Conservation (phyloP, 2,113 vertebrate genomes). For the Arothron firmamentum region DNA sequence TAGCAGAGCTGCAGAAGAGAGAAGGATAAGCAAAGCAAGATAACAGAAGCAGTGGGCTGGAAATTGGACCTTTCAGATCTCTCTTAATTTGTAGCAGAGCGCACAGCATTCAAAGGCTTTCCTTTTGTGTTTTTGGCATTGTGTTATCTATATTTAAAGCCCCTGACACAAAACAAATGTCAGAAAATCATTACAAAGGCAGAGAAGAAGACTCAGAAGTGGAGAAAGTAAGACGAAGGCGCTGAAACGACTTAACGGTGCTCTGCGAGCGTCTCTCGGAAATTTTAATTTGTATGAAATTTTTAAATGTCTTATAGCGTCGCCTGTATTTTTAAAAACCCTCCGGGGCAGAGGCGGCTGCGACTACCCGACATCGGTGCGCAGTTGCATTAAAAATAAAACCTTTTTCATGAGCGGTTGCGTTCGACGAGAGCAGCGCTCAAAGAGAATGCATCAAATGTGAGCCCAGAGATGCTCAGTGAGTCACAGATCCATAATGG, state of each 20-base stretch:
- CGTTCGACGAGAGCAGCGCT: slow-evolving; percentile 25
- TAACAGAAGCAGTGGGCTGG: slow-evolving; percentile 46
- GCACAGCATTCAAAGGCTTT: slow-evolving; percentile 9
- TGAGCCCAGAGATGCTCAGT: slow-evolving; percentile 6
- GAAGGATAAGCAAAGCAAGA: slow-evolving; percentile 38
- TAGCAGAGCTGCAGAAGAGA: slow-evolving; percentile 12
- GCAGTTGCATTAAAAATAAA: slow-evolving; percentile 36
- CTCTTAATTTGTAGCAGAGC: slow-evolving; percentile 23
- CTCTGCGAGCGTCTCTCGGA: slow-evolving; percentile 12
- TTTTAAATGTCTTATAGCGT: slow-evolving; percentile 23
- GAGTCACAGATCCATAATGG: neutral
- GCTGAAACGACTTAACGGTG: slow-evolving; percentile 16
- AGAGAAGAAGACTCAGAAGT: slow-evolving; percentile 15
- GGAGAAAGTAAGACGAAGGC: slow-evolving; percentile 1
- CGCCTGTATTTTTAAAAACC: slow-evolving; percentile 17
- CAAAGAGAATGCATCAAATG: slow-evolving; percentile 42
- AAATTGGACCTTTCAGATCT: slow-evolving; percentile 46
- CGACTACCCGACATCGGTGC: slow-evolving; percentile 9
- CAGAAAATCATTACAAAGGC: slow-evolving; percentile 34
- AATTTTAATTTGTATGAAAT: slow-evolving; percentile 26
- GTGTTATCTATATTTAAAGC: slow-evolving; percentile 37
- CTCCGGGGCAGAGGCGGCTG: neutral
- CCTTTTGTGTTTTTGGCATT: slow-evolving; percentile 11
- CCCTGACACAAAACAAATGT: slow-evolving; percentile 40
- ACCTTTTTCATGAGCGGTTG: slow-evolving; percentile 38